Evolutionary conservation across 2,797 vertebrate genomes (phyloP), one percentile per base, ranked within the genome.

Genomic region (Poeciliopsis infans): DNA sequence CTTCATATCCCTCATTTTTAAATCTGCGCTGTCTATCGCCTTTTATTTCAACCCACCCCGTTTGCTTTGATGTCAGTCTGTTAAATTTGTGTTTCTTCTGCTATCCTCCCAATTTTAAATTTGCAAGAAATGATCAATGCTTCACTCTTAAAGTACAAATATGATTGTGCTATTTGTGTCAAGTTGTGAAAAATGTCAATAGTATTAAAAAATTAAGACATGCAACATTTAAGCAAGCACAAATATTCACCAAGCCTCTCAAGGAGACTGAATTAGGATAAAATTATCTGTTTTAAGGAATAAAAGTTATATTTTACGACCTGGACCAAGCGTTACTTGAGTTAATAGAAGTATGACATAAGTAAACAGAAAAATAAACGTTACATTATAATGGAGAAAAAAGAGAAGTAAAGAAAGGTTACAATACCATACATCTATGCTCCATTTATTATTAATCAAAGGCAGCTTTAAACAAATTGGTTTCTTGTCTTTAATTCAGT

Each of bases 1-100:
- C 28, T 78, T 57, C 20, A 59, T 64, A 75, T 55, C n/a, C 77
- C 15, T 85, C 80, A 75, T 46, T 79, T 84, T 84, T 5, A 84
- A 59, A 83, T 77, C 53, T 72, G 84, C 47, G 45, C 81, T 81
- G 77, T 78, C 75, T 61, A 53, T 33, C 33, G 23, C 3, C n/a
- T 66, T 68, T 68, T 64, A 18, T 76, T 71, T 79, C 36, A 16
- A 15, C 28, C 45, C 10, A 1, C 59, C 55, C 51, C 33, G 69
- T 59, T 72, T 45, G 75, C 70, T 80, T 46, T 20, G 39, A 36
- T 51, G 18, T 59, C 25, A 18, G 70, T 41, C 68, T 74, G n/a
- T 45, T 77, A 28, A 43, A 33, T 28, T 45, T 49, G 18, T 10
- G 3, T 76, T 70, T 71, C 36, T 59, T 39, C 31, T 18, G 0